Evolutionary conservation across 1,140 invertebrate genomes (phyloP).

Genomic region (Psilanteris sp.): DNA sequence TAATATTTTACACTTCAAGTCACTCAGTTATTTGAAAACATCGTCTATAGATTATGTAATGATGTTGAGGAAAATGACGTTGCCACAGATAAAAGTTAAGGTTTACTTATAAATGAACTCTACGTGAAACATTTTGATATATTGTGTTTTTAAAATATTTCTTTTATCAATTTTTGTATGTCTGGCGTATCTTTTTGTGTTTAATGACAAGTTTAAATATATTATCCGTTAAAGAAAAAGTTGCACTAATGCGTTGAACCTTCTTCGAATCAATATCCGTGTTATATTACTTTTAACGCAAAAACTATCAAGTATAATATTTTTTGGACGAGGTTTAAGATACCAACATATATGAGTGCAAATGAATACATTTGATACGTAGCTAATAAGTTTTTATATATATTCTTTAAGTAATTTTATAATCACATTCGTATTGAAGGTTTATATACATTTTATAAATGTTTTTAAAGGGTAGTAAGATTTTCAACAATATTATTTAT

Average conservation of each 20-base stretch:
- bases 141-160: conserved; percentile 35
- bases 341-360: conserved; percentile 29
- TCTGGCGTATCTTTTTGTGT: conserved; percentile 35
- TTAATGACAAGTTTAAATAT: conserved; percentile 37
- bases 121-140: conserved; percentile 30
- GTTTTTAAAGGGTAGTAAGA: no score
- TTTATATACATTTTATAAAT: no score
- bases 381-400: no score
- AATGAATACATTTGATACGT: no score
- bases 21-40: conserved; percentile 17
- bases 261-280: neutral
- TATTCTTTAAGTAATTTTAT: no score
- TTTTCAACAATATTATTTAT: no score
- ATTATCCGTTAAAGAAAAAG: conserved; percentile 27
- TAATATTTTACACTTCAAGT: no score
- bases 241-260: conserved; percentile 7
- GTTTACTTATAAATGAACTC: conserved; percentile 33
- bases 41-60: conserved; percentile 18
- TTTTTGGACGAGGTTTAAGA: no score
- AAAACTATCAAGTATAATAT: conserved; percentile 42
- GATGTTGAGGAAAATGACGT: conserved; percentile 30
- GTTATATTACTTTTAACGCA: conserved; percentile 2
- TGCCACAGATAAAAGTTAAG: conserved; percentile 44
- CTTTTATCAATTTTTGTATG: conserved; percentile 45
- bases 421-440: no score